Evolutionary conservation across 2,113 vertebrate species (phyloP), one percentile per base, ranked within the genome.

Genomic region (Oenanthe melanoleuca): DNA sequence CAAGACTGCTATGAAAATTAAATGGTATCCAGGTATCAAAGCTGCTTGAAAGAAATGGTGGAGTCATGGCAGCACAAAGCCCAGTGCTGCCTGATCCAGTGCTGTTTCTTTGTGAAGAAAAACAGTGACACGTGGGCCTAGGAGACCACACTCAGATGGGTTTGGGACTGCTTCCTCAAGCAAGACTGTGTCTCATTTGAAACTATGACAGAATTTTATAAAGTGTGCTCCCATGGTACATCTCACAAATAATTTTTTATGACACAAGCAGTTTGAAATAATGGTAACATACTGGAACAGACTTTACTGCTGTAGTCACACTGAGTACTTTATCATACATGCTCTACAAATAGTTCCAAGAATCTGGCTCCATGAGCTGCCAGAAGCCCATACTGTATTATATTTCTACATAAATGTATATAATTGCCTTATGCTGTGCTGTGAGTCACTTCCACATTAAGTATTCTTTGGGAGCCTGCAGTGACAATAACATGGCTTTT

Each of bases 261-360:
- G 60, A 93, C 81, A 92, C 20, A 45, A 24, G 37, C 29, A 71
- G 50, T 70, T 83, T 92, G 50, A 80, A 94, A 93, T 87, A 89
- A 89, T 61, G 69, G 47, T 77, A 89, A 86, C 69, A 49, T 26
- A 78, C 66, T 44, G 87, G 81, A 93, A 91, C 47, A 93, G 80
- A 89, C 66, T 87, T 84, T 80, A 55, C 82, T 86, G 87, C 92
- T 87, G 80, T 57, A 95, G 37, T 94, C 64, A 60, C 25, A 83
- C 20, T 59, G 86, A 81, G 86, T 72, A 88, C 91, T 95, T 93
- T 38, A 80, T 77, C 75, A 73, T 77, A 78, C 40, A 12, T 71
- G 70, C 56, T 89, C 85, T 81, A 79, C 83, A 97, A 97, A 91
- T 86, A 97, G 88, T 92, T 97, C 78, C 72, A 95, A 96, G 89